Evolutionary conservation across 2,113 vertebrate genomes (phyloP).

Genomic region (Thunnus maccoyii): DNA sequence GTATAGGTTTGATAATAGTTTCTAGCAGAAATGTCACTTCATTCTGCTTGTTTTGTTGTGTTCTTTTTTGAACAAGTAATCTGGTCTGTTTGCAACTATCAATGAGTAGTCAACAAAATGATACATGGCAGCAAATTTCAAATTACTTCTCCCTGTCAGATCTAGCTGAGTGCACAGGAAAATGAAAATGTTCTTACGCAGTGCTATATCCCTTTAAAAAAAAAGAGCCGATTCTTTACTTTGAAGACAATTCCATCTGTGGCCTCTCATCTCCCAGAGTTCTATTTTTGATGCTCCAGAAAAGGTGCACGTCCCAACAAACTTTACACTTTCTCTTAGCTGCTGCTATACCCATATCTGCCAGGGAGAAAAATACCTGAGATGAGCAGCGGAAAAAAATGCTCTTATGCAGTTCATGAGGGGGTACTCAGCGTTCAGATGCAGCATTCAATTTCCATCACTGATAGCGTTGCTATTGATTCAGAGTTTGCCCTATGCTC

Average conservation of each 20-base stretch:
- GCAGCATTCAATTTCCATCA: constrained; percentile 90
- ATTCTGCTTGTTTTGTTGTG: constrained; percentile 25
- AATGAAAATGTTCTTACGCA: constrained; percentile 33
- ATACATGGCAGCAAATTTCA: constrained; percentile 55
- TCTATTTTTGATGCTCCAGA: constrained; percentile 59
- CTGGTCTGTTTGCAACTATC: constrained; percentile 33
- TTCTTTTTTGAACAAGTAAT: constrained; percentile 34
- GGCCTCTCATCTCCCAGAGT: constrained; percentile 49
- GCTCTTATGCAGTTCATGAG: constrained; percentile 84
- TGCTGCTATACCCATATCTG: constrained; percentile 32
- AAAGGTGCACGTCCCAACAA: constrained; percentile 49
- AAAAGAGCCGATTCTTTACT: constrained; percentile 40
- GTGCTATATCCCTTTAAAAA: constrained; percentile 53
- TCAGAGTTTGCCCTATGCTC: constrained; percentile 82
- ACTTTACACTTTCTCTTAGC: constrained; percentile 44
- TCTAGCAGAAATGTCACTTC: constrained; percentile 2
- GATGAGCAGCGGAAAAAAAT: constrained; percentile 87
- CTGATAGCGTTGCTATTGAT: constrained; percentile 91
- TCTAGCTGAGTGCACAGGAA: constrained; percentile 52
- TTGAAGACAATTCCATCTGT: constrained; percentile 62
- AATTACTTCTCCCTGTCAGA: constrained; percentile 49
- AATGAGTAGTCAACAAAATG: constrained; percentile 32
- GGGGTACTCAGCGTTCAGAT: constrained; percentile 77
- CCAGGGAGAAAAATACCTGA: constrained; percentile 82
- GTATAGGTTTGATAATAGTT: constrained; percentile 10